Evolutionary conservation across 2,113 vertebrate species (phyloP).

Genomic region (Oceanites oceanicus): DNA sequence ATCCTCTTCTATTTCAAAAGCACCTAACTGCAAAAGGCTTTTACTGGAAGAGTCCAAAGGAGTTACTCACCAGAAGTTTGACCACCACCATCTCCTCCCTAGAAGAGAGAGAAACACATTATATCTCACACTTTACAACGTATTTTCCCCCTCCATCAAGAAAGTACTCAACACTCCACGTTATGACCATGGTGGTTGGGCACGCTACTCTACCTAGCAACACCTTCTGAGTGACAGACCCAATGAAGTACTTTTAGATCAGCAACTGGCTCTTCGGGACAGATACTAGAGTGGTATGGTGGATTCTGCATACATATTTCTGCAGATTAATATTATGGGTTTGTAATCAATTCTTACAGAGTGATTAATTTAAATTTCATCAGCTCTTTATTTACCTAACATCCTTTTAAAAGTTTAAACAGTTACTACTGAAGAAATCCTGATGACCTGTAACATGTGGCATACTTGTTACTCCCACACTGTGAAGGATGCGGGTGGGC

Average conservation of each 20-base stretch:
- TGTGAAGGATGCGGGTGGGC: neutral
- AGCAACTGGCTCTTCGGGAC: neutral
- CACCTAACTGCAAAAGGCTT: neutral
- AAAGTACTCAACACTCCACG: accelerated
- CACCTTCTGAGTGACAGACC: neutral
- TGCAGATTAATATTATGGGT: neutral
- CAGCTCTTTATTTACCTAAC: neutral
- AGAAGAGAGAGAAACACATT: constrained; percentile 28
- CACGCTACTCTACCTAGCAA: neutral
- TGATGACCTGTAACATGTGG: accelerated
- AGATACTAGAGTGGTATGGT: neutral
- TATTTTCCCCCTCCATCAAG: neutral
- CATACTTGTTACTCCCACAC: neutral
- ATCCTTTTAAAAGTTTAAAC: neutral
- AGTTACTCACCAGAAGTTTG: constrained; percentile 65
- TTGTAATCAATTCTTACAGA: neutral
- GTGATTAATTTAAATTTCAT: neutral
- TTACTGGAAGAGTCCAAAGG: neutral
- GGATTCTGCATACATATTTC: neutral
- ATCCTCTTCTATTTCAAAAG: neutral
- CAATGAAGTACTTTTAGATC: neutral
- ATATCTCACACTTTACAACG: neutral
- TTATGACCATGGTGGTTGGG: accelerated
- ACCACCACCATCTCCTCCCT: constrained; percentile 55
- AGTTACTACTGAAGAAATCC: neutral